Percentiles rank a stretch among this genome's conserved stretches.
These are phyloP conservation scores for Myotis daubentonii DNA, from an alignment of 2,797 vertebrate species.

Conservation along the genomic window DNA sequence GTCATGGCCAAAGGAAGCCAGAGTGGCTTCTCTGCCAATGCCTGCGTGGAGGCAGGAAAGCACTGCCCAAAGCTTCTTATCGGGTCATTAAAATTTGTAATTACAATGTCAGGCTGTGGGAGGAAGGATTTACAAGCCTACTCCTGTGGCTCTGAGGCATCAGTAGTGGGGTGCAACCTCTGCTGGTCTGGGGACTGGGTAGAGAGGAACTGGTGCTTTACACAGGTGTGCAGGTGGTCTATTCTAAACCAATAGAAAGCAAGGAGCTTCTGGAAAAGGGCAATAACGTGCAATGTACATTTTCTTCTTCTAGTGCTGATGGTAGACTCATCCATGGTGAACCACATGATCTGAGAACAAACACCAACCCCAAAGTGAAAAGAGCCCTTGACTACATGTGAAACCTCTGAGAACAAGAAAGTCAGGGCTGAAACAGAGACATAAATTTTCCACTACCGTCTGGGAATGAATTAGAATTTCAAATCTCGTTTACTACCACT, in stretches of 20 bases:
- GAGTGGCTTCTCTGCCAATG: slow-evolving; percentile 24
- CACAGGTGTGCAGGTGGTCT: not conserved
- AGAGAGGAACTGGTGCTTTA: not conserved
- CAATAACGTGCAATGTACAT: not conserved
- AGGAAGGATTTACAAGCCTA: not conserved
- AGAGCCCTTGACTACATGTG: not conserved
- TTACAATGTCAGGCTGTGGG: not conserved
- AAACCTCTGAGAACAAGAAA: slow-evolving; percentile 14
- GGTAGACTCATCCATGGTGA: not conserved
- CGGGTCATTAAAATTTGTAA: not conserved
- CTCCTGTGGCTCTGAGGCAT: not conserved
- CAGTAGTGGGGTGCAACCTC: not conserved
- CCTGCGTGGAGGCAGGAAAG: not conserved
- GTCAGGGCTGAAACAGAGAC: slow-evolving; percentile 6
- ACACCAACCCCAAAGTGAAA: not conserved
- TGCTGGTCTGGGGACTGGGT: not conserved
- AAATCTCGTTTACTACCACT: slow-evolving; percentile 5
- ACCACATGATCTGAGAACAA: slow-evolving; percentile 46
- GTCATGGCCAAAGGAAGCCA: not conserved
- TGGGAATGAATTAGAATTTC: slow-evolving; percentile 43
- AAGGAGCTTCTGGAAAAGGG: not conserved
- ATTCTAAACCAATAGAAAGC: not conserved
- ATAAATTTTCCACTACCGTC: slow-evolving; percentile 12
- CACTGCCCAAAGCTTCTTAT: not conserved
- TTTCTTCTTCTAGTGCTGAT: not conserved